phyloP scores from a whole-genome alignment of 1,140 invertebrate species.

The Centruroides vittatus region DNA sequence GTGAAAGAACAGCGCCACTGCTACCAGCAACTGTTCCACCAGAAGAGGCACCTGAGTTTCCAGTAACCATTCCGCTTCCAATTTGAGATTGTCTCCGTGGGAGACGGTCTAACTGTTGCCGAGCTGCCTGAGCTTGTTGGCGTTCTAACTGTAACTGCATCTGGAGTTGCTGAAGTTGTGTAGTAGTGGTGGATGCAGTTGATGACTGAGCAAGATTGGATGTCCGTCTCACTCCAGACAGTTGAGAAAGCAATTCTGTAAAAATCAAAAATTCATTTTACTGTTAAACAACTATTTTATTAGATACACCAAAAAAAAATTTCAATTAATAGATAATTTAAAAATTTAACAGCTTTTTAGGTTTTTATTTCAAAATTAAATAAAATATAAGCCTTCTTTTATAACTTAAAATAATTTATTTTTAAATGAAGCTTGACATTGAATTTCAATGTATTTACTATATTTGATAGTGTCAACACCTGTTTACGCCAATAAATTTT shows the following conservation, averaged over 20 bases:
- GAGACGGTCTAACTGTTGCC: slow-evolving; percentile 71
- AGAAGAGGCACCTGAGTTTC: slow-evolving; percentile 3
- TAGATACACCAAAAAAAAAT: no score
- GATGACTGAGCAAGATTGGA: slow-evolving; percentile 36
- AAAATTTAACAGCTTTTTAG: no score
- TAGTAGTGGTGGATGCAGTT: slow-evolving; percentile 39
- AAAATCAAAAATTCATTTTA: background rate
- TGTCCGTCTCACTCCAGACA: slow-evolving; percentile 68
- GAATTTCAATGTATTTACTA: no score
- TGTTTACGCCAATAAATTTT: no score
- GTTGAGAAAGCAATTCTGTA: slow-evolving; percentile 73
- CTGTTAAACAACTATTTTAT: background rate
- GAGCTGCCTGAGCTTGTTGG: slow-evolving; percentile 48
- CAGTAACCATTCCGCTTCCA: no score
- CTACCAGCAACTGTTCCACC: slow-evolving; percentile 28
- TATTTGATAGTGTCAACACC: no score
- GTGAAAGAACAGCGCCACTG: slow-evolving; percentile 22
- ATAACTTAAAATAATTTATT: no score
- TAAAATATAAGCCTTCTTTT: no score
- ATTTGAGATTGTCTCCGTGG: slow-evolving; percentile 39
- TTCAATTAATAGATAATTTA: no score
- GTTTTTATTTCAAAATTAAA: no score
- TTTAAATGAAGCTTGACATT: no score
- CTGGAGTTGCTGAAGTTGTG: slow-evolving; percentile 70
- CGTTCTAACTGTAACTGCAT: slow-evolving; percentile 78